Conservation (phyloP, 2,888 invertebrate genomes). For the Ectemnius continuus region DNA sequence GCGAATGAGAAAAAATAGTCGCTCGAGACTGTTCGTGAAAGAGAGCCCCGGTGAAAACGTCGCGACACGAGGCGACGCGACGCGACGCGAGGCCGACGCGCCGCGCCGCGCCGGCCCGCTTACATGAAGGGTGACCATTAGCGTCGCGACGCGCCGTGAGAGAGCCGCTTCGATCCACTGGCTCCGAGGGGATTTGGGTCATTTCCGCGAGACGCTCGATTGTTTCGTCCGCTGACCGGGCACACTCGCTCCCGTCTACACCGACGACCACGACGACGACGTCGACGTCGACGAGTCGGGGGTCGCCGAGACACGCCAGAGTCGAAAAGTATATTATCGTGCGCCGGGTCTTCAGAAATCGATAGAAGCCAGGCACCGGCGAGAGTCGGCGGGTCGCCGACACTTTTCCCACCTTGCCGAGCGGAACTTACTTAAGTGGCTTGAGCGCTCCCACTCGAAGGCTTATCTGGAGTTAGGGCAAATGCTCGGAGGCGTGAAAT, state of each 20-base stretch:
- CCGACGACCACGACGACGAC: conserved; percentile 29
- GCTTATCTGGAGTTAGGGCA: conserved; percentile 53
- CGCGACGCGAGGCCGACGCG: background rate
- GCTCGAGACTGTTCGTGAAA: background rate
- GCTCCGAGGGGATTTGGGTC: conserved; percentile 61
- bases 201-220: conserved; percentile 52
- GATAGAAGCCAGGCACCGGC: conserved; percentile 72
- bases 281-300: conserved; percentile 27
- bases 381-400: conserved; percentile 55
- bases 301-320: conserved; percentile 28
- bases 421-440: conserved; percentile 43
- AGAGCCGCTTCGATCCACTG: background rate
- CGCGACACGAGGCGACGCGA: background rate
- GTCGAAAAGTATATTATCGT: conserved; percentile 61
- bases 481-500: conserved; percentile 37
- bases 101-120: background rate
- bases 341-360: conserved; percentile 74
- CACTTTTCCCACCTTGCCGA: conserved; percentile 50
- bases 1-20: conserved; percentile 2
- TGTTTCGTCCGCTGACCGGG: conserved; percentile 50
- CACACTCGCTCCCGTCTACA: conserved; percentile 19
- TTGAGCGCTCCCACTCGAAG: conserved; percentile 36
- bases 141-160: conserved; percentile 2
- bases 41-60: conserved; percentile 5
- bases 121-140: conserved; percentile 4